A percentile compares a stretch with the other conserved stretches of the same genome.
These are phyloP conservation scores for Lepisosteus osseus DNA, from an alignment of 2,113 vertebrate species.

Conservation along the genomic window DNA sequence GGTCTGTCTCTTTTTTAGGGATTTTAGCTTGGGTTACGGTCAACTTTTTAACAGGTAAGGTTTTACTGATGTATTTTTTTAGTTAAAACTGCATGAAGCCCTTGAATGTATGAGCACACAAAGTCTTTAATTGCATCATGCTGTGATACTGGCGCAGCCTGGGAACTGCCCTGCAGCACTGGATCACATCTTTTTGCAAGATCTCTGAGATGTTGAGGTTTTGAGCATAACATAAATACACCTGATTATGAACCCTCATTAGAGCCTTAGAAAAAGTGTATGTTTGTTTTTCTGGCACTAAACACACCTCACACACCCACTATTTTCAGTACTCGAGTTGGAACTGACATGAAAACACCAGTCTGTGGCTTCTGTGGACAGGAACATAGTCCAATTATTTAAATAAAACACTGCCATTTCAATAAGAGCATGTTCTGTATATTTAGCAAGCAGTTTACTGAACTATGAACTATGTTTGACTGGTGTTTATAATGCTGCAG, in stretches of 20 bases:
- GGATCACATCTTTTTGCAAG: conserved; percentile 35
- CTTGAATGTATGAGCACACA: conserved; percentile 20
- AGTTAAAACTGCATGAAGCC: conserved; percentile 46
- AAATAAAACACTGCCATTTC: background rate
- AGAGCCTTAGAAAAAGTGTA: background rate
- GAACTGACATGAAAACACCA: background rate
- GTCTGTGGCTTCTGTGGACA: background rate
- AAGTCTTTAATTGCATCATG: conserved; percentile 49
- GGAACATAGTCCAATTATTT: conserved; percentile 10
- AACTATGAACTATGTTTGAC: background rate
- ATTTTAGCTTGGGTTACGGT: conserved; percentile 96
- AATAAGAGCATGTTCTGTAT: background rate
- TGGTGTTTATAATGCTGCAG: background rate
- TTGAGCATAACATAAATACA: conserved; percentile 1
- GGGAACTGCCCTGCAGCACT: conserved; percentile 18
- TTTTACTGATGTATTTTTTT: conserved; percentile 53
- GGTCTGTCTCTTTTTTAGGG: conserved; percentile 64
- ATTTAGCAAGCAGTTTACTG: background rate
- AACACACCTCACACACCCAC: conserved; percentile 1
- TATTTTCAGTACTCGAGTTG: background rate
- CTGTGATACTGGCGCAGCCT: background rate
- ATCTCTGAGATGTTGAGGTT: conserved; percentile 28
- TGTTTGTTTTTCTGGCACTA: conserved; percentile 15
- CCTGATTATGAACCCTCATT: conserved; percentile 16
- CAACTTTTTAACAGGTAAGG: conserved; percentile 96